A percentile compares a stretch with the other conserved stretches of the same genome.
Evolutionary conservation across 2,113 vertebrate species (phyloP).

Genomic region (Podilymbus podiceps): DNA sequence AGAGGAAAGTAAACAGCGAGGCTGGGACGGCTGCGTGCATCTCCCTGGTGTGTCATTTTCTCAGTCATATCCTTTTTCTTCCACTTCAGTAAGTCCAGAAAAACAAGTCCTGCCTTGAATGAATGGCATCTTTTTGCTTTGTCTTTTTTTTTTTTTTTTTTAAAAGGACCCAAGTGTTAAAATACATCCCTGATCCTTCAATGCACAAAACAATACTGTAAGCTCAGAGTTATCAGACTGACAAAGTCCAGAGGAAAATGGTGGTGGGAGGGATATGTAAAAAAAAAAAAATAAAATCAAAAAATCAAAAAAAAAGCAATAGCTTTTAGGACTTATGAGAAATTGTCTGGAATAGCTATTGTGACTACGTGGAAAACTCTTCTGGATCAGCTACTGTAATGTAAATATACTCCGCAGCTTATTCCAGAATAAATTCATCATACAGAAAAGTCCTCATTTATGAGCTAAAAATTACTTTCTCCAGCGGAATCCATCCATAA

Average conservation of each 20-base stretch:
- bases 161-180: neutral
- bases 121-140: neutral
- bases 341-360: neutral
- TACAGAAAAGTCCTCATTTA: neutral
- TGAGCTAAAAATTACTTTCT: neutral
- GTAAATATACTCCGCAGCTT: neutral
- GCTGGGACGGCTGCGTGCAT: neutral
- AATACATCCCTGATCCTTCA: neutral
- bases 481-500: neutral
- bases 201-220: neutral
- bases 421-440: neutral
- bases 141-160: neutral
- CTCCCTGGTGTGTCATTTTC: neutral
- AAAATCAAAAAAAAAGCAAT: neutral
- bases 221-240: neutral
- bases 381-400: neutral
- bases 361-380: neutral
- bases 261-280: neutral
- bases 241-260: neutral
- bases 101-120: slow-evolving; percentile 14
- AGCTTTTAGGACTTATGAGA: neutral
- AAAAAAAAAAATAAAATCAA: slow-evolving; percentile 3
- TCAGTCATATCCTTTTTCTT: neutral
- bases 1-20: neutral
- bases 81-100: neutral